Evolutionary conservation across 1,140 invertebrate genomes (phyloP).

Genomic region (Vollenhovia emeryi): DNA sequence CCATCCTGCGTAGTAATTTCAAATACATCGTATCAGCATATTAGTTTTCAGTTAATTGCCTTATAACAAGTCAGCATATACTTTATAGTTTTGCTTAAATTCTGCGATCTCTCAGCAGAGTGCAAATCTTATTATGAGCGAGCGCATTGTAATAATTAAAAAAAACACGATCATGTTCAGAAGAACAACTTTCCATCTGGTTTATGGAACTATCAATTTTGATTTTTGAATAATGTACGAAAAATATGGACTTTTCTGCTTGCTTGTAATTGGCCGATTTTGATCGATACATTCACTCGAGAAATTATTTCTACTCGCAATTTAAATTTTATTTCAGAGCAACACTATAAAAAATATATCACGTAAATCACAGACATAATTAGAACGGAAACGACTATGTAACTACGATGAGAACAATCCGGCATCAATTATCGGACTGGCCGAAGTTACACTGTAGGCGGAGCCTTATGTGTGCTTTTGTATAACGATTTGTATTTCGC

Average conservation of each 20-base stretch:
- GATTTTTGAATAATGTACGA: not conserved
- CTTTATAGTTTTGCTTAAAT: constrained; percentile 2
- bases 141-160: not conserved
- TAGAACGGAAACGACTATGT: not conserved
- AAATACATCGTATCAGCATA: not conserved
- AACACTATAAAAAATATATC: not conserved
- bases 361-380: not conserved
- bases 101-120: not conserved
- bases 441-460: not conserved
- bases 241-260: not conserved
- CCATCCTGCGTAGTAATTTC: not conserved
- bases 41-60: constrained; percentile 12
- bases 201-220: not conserved
- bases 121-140: not conserved
- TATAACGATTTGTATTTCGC: constrained; percentile 41
- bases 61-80: not conserved
- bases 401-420: not conserved
- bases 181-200: not conserved
- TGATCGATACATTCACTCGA: not conserved
- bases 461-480: not conserved
- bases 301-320: not conserved
- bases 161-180: not conserved
- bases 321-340: not conserved
- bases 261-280: not conserved
- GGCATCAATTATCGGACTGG: constrained; percentile 13